Evolutionary conservation across 2,113 vertebrate species (phyloP).

Genomic region (Trogon surrucura): DNA sequence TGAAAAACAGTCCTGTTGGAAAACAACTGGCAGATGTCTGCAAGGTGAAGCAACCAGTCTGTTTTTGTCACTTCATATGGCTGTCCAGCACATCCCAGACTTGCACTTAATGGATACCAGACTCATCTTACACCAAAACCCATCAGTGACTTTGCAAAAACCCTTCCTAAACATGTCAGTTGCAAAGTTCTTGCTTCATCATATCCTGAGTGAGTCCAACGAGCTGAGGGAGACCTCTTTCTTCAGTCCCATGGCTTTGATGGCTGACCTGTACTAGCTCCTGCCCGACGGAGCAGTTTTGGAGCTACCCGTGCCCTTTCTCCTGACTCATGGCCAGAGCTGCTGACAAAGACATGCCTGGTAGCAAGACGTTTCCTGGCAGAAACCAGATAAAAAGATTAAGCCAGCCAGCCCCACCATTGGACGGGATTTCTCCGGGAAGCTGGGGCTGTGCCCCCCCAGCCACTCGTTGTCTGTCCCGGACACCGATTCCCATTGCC

Average conservation of each 20-base stretch:
- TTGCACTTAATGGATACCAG: not conserved
- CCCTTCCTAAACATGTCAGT: not conserved
- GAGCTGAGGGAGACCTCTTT: not conserved
- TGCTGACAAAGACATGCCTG: not conserved
- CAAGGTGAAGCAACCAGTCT: slow-evolving; percentile 19
- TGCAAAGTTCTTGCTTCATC: not conserved
- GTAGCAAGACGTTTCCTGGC: not conserved
- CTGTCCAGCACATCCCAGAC: not conserved
- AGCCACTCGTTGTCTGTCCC: not conserved
- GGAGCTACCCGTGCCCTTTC: not conserved
- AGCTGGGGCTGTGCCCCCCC: not conserved
- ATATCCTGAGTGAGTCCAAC: not conserved
- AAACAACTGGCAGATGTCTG: not conserved
- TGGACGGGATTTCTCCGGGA: not conserved
- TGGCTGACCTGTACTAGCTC: not conserved
- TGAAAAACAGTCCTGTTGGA: not conserved
- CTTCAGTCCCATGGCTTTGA: not conserved
- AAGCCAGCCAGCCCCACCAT: not conserved
- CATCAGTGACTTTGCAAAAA: not conserved
- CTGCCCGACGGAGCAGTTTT: not conserved
- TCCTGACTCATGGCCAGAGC: not conserved
- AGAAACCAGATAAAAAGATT: not conserved
- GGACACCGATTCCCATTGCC: not conserved
- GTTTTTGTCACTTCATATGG: not conserved
- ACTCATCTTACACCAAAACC: not conserved